Percentiles rank a stretch among this genome's conserved stretches.
phyloP scores from a whole-genome alignment of 2,888 invertebrate species.

The Microchrysa polita region DNA sequence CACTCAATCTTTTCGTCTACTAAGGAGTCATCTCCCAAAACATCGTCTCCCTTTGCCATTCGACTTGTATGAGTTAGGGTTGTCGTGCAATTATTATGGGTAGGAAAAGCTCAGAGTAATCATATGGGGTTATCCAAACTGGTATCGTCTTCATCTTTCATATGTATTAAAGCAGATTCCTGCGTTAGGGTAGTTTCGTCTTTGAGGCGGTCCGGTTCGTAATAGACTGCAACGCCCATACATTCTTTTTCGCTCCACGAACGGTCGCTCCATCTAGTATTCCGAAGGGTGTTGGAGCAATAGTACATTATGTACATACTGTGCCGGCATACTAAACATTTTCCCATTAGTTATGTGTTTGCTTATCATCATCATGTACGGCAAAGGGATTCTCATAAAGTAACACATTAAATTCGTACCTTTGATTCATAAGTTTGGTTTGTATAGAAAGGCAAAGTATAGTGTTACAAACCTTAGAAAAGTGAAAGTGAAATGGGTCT shows the following conservation, averaged over 20 bases:
- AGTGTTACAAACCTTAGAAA: too few relatives aligned
- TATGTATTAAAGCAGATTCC: too few relatives aligned
- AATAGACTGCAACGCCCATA: slow-evolving; percentile 45
- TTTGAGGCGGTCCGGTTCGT: slow-evolving; percentile 49
- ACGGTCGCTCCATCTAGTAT: not conserved
- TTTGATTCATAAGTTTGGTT: slow-evolving; percentile 8
- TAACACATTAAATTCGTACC: slow-evolving; percentile 46
- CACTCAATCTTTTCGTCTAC: too few relatives aligned
- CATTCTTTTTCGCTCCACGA: slow-evolving; percentile 3
- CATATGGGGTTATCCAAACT: not conserved
- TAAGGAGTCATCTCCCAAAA: too few relatives aligned
- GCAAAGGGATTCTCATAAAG: slow-evolving; percentile 46
- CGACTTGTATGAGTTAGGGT: slow-evolving; percentile 50
- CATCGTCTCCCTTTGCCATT: slow-evolving; percentile 43
- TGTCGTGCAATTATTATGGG: slow-evolving; percentile 50
- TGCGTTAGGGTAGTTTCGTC: slow-evolving; percentile 49
- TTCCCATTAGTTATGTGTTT: slow-evolving; percentile 26
- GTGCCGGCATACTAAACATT: slow-evolving; percentile 3
- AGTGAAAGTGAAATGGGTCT: too few relatives aligned
- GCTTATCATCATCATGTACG: slow-evolving; percentile 27
- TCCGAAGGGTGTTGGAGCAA: slow-evolving; percentile 21
- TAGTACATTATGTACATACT: too few relatives aligned
- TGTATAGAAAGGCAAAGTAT: too few relatives aligned
- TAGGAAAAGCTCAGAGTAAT: slow-evolving; percentile 11
- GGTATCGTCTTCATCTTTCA: too few relatives aligned